Evolutionary conservation across 2,797 vertebrate species (phyloP).

Genomic region (Oreonectes daqikongensis): DNA sequence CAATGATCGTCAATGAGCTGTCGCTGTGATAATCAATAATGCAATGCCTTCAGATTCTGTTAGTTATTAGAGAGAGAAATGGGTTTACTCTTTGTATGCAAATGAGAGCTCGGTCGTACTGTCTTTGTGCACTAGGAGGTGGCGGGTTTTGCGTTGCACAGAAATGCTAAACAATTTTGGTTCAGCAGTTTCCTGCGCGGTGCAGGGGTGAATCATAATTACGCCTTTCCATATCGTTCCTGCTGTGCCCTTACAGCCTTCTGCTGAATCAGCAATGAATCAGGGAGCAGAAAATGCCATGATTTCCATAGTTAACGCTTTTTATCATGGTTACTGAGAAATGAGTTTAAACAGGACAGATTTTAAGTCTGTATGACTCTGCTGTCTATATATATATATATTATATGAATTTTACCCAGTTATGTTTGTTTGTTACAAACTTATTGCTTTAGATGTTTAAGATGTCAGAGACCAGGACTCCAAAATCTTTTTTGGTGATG

Average conservation of each 20-base stretch:
- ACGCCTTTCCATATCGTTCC: slow-evolving; percentile 50
- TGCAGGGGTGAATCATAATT: slow-evolving; percentile 56
- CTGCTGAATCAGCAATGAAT: slow-evolving; percentile 55
- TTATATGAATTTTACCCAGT: slow-evolving; percentile 18
- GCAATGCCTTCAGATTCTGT: neutral
- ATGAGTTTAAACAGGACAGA: slow-evolving; percentile 33
- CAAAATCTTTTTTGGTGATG: slow-evolving; percentile 10
- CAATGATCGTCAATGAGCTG: neutral
- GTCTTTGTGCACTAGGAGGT: slow-evolving; percentile 30
- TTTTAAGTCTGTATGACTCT: neutral
- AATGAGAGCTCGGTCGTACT: neutral
- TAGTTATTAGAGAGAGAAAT: neutral
- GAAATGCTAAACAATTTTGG: slow-evolving; percentile 51
- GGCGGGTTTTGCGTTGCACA: slow-evolving; percentile 25
- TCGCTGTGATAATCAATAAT: slow-evolving; percentile 15
- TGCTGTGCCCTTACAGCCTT: slow-evolving; percentile 48
- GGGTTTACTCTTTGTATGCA: slow-evolving; percentile 21
- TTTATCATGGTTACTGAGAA: slow-evolving; percentile 58
- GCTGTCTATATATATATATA: neutral
- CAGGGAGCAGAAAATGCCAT: slow-evolving; percentile 45
- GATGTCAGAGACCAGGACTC: slow-evolving; percentile 8
- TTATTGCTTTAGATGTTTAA: neutral
- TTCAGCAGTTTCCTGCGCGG: slow-evolving; percentile 48
- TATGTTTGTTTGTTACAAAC: neutral
- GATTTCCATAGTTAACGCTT: slow-evolving; percentile 48